phyloP scores from a whole-genome alignment of 2,888 invertebrate genomes.

The Brachycybe producta region DNA sequence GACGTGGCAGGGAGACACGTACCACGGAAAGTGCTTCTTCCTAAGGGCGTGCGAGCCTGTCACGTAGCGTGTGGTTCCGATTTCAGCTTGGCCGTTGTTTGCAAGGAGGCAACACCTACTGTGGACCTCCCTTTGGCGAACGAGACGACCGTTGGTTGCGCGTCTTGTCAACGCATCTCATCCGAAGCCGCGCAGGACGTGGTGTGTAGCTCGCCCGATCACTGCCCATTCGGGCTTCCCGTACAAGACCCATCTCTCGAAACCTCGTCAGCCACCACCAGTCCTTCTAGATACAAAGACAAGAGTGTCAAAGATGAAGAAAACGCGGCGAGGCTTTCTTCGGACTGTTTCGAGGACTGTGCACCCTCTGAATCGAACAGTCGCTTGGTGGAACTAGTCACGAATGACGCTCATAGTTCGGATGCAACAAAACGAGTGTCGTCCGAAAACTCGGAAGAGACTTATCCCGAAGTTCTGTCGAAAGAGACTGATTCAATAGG shows the following conservation, averaged over 20 bases:
- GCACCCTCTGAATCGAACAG: neutral
- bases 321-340: slow-evolving; percentile 1
- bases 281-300: neutral
- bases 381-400: neutral
- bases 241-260: neutral
- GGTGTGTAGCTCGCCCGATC: too few species aligned
- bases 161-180: too few species aligned
- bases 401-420: neutral
- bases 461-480: neutral
- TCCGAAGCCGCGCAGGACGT: too few species aligned
- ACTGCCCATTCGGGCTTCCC: too few species aligned
- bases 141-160: too few species aligned
- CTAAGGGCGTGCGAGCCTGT: slow-evolving; percentile 28
- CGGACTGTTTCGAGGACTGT: too few species aligned
- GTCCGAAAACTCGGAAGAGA: neutral
- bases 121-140: too few species aligned
- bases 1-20: slow-evolving; percentile 22
- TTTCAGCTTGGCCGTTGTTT: slow-evolving; percentile 29
- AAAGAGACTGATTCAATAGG: neutral
- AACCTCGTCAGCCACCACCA: neutral
- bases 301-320: slow-evolving; percentile 10
- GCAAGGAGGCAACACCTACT: neutral
- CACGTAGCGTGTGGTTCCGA: slow-evolving; percentile 28
- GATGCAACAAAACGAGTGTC: neutral
- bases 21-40: slow-evolving; percentile 26